Evolutionary conservation across 2,888 invertebrate genomes (phyloP).

Genomic region (Miltochrista miniata): DNA sequence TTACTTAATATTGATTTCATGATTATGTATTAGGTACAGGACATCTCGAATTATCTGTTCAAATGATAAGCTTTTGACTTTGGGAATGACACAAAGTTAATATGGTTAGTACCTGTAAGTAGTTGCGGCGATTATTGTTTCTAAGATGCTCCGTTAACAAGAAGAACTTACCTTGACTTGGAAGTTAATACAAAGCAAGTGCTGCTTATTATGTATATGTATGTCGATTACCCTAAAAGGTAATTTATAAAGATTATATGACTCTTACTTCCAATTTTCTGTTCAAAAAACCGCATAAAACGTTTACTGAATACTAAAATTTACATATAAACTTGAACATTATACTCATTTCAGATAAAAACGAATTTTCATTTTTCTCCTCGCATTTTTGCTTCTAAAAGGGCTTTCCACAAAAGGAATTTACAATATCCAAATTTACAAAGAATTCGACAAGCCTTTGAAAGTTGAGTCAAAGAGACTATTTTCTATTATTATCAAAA

Average conservation of each 20-base stretch:
- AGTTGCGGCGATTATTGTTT: no score
- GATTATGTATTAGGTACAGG: no score
- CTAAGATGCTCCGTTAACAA: no score
- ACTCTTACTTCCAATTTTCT: constrained; percentile 16
- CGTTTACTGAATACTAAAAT: constrained; percentile 14
- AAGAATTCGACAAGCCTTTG: constrained; percentile 15
- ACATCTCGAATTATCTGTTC: no score
- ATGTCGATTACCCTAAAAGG: constrained; percentile 7
- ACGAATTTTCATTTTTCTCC: constrained; percentile 8
- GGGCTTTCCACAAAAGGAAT: constrained; percentile 16
- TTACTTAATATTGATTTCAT: no score
- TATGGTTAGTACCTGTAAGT: no score
- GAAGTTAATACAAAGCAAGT: no score
- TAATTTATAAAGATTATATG: constrained; percentile 9
- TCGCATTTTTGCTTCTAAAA: constrained; percentile 16
- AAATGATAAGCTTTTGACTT: no score
- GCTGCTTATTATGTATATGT: constrained; percentile 1
- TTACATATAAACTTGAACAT: constrained; percentile 19
- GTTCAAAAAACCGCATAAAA: constrained; percentile 4
- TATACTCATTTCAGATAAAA: constrained; percentile 13
- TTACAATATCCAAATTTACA: constrained; percentile 15
- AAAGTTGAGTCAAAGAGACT: constrained; percentile 17
- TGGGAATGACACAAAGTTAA: no score
- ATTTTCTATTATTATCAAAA: constrained; percentile 23
- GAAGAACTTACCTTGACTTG: not conserved